A percentile compares a stretch with the other conserved stretches of the same genome.
phyloP scores from a whole-genome alignment of 2,888 invertebrate genomes.

The Drosophila nr. perissopoda region DNA sequence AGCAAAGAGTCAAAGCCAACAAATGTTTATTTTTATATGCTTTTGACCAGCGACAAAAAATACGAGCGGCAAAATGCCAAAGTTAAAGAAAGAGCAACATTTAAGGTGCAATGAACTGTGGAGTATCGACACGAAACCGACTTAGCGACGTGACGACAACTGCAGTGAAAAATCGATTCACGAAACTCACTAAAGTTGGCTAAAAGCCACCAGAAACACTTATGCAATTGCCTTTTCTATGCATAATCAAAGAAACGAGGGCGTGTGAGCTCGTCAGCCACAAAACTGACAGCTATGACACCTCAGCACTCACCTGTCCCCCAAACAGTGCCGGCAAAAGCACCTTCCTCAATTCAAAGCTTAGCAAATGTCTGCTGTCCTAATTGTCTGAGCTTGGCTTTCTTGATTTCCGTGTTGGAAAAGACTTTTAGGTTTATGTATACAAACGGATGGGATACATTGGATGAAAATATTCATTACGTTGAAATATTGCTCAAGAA shows the following conservation, averaged over 20 bases:
- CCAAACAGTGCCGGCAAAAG: not conserved
- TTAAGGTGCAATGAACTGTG: conserved; percentile 42
- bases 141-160: conserved; percentile 47
- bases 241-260: conserved; percentile 52
- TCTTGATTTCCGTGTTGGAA: not conserved
- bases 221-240: conserved; percentile 52
- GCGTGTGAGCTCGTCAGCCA: conserved; percentile 47
- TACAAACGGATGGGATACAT: not conserved
- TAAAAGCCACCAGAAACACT: conserved; percentile 27
- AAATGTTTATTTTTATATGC: conserved; percentile 22
- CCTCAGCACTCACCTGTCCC: conserved; percentile 10
- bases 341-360: not conserved
- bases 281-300: conserved; percentile 35
- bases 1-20: conserved; percentile 20
- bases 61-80: conserved; percentile 1
- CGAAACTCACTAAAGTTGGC: conserved; percentile 32
- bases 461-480: not conserved
- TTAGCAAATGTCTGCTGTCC: not conserved
- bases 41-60: conserved; percentile 49
- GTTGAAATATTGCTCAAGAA: not conserved
- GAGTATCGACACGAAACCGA: conserved; percentile 29
- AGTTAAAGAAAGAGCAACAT: conserved; percentile 15
- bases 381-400: not conserved
- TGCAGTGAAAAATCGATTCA: conserved; percentile 60
- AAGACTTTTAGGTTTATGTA: not conserved